Conservation (phyloP, 1,140 invertebrate species). For the Pararge aegeria region DNA sequence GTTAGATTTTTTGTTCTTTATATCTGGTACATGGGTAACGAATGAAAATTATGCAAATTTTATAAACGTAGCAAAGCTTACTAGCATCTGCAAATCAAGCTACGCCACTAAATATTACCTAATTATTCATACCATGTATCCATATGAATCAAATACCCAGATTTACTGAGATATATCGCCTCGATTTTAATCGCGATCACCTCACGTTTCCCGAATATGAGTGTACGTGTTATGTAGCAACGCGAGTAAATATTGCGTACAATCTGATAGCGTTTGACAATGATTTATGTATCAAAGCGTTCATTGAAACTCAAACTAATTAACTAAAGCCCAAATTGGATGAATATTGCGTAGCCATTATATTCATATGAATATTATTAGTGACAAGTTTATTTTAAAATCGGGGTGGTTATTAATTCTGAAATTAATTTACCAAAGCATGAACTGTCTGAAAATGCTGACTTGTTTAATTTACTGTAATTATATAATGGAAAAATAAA, state of each 20-base stretch:
- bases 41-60: no score
- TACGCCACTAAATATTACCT: background rate
- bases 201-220: slow-evolving; percentile 8
- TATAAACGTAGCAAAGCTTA: background rate
- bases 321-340: background rate
- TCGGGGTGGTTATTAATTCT: no score
- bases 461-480: no score
- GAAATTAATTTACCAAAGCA: no score
- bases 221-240: slow-evolving; percentile 2
- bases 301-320: slow-evolving; percentile 20
- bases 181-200: background rate
- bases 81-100: background rate
- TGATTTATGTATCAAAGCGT: background rate
- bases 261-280: slow-evolving; percentile 4
- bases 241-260: background rate
- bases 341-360: background rate
- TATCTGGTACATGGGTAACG: no score
- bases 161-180: slow-evolving; percentile 1
- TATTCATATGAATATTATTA: no score
- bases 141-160: background rate
- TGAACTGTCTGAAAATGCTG: no score
- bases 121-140: background rate
- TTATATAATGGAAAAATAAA: no score
- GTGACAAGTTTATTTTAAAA: no score
- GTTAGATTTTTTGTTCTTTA: no score